Conservation (phyloP, 2,888 invertebrate species). For the Hipparchia sbordonii region DNA sequence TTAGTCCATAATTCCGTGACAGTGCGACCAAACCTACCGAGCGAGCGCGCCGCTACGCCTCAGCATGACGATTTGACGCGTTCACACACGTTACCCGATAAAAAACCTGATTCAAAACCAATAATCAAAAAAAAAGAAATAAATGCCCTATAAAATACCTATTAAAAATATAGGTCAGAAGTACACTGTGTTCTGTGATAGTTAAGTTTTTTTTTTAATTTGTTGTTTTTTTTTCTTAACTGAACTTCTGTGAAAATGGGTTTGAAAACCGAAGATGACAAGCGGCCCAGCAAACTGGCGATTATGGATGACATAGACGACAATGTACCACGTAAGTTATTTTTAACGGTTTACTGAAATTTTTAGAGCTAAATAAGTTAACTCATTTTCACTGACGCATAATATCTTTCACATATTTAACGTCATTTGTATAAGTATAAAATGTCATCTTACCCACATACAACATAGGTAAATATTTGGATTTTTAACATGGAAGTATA, state of each 20-base stretch:
- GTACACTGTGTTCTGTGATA: conserved; percentile 44
- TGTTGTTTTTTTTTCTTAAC: conserved; percentile 47
- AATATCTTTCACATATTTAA: too few relatives aligned
- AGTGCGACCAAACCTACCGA: conserved; percentile 70
- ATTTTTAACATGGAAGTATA: too few relatives aligned
- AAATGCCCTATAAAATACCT: conserved; percentile 46
- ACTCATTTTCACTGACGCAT: neutral
- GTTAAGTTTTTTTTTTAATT: conserved; percentile 37
- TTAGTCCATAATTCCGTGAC: conserved; percentile 61
- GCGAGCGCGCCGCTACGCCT: conserved; percentile 51
- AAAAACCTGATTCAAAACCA: conserved; percentile 28
- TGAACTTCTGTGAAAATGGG: conserved; percentile 71
- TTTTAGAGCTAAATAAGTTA: neutral
- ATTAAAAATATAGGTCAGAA: conserved; percentile 58
- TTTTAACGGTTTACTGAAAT: neutral
- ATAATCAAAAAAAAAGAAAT: conserved; percentile 26
- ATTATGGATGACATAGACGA: conserved; percentile 73
- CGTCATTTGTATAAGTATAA: too few relatives aligned
- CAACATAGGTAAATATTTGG: too few relatives aligned
- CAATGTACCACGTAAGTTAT: conserved; percentile 70
- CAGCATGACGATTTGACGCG: conserved; percentile 61
- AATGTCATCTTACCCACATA: too few relatives aligned
- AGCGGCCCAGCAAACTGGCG: conserved; percentile 77
- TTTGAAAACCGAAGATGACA: conserved; percentile 74
- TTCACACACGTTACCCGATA: conserved; percentile 48